Conservation (phyloP, 2,888 invertebrate species). For the Biston stratarius region DNA sequence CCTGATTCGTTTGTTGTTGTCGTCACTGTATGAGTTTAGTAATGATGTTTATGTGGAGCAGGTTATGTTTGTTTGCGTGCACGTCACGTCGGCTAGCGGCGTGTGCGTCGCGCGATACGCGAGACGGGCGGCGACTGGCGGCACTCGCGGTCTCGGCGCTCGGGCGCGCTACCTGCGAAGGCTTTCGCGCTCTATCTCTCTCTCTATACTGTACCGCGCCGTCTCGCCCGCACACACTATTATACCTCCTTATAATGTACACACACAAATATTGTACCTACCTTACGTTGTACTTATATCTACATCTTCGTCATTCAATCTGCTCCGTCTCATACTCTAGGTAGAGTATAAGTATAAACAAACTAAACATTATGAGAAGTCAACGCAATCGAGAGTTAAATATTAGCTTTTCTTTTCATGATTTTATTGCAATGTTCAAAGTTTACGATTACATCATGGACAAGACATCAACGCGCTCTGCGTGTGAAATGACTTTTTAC, state of each 20-base stretch:
- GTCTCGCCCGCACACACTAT: conserved; percentile 58
- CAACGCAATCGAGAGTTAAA: neutral
- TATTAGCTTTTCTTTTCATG: neutral
- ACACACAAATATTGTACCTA: conserved; percentile 12
- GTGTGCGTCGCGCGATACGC: conserved; percentile 59
- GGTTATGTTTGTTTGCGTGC: conserved; percentile 52
- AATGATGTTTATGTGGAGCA: conserved; percentile 64
- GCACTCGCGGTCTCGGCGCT: conserved; percentile 60
- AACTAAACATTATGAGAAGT: neutral
- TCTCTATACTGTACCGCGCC: conserved; percentile 61
- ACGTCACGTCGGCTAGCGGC: conserved; percentile 52
- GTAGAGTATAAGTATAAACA: conserved; percentile 17
- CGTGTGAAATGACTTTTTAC: neutral
- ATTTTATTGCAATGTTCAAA: neutral
- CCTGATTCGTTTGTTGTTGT: conserved; percentile 25
- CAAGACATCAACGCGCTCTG: conserved; percentile 26
- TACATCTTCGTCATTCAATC: conserved; percentile 23
- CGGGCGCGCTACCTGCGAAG: conserved; percentile 68
- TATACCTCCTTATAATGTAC: conserved; percentile 9
- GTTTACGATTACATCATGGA: neutral
- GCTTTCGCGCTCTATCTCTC: conserved; percentile 68
- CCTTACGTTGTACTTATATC: conserved; percentile 15
- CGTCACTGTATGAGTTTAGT: conserved; percentile 46
- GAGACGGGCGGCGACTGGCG: conserved; percentile 72
- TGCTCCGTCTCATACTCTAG: conserved; percentile 16